A percentile compares a stretch with the other conserved stretches of the same genome.
phyloP scores from a whole-genome alignment of 2,113 vertebrate species.

The Nycticebus coucang region DNA sequence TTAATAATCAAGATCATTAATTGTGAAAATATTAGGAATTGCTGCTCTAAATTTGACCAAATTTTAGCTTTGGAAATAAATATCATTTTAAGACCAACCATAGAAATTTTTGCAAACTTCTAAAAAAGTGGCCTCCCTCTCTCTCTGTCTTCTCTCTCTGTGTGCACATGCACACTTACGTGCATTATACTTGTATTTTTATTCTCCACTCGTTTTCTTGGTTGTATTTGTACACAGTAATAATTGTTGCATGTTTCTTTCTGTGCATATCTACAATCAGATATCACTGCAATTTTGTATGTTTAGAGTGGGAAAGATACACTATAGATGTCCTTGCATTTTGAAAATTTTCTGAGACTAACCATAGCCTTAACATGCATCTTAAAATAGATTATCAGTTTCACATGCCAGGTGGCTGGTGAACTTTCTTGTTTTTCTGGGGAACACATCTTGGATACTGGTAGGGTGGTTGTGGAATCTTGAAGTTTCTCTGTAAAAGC shows the following conservation, averaged over 20 bases:
- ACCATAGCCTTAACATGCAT: not conserved
- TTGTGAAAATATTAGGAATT: not conserved
- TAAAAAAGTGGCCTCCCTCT: too few relatives aligned
- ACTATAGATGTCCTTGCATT: not conserved
- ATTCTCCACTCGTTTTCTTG: not conserved
- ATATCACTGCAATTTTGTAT: not conserved
- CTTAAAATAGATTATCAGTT: not conserved
- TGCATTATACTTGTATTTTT: not conserved
- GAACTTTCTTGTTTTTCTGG: not conserved
- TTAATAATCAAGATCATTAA: not conserved
- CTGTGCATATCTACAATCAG: not conserved
- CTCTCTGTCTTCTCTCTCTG: not conserved
- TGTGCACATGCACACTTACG: rapidly evolving
- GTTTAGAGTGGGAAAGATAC: not conserved
- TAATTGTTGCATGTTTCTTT: not conserved
- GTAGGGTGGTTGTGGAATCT: not conserved
- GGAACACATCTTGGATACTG: not conserved
- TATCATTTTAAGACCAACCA: not conserved
- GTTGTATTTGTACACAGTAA: not conserved
- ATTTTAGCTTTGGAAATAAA: not conserved
- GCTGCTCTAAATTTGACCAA: not conserved
- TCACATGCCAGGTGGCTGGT: too few relatives aligned
- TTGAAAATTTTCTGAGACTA: not conserved
- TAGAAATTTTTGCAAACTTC: not conserved
- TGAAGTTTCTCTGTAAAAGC: not conserved